A percentile compares a stretch with the other conserved stretches of the same genome.
phyloP scores from a whole-genome alignment of 2,888 invertebrate genomes.

The Polydrusus pterygomalis region DNA sequence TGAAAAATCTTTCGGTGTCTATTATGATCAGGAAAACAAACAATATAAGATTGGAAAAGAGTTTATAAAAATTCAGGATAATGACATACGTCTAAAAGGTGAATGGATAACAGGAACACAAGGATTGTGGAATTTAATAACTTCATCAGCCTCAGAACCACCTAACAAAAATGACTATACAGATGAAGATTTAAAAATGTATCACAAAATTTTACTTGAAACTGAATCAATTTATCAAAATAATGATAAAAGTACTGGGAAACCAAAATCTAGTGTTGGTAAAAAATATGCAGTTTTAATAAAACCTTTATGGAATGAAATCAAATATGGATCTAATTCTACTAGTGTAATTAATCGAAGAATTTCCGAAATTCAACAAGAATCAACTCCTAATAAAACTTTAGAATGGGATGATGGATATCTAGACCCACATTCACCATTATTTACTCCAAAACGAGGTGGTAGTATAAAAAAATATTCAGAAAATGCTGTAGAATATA shows the following conservation, averaged over 20 bases:
- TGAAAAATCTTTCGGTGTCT: not conserved
- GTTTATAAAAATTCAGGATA: not conserved
- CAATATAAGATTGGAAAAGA: not conserved
- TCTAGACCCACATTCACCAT: not conserved
- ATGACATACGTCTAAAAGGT: not conserved
- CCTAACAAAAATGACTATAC: no score
- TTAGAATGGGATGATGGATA: not conserved
- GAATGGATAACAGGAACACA: not conserved
- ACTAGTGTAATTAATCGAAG: no score
- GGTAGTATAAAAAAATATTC: not conserved
- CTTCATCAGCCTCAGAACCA: no score
- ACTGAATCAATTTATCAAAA: not conserved
- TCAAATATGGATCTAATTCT: not conserved
- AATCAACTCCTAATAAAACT: not conserved
- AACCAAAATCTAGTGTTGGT: not conserved
- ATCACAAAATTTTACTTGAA: no score
- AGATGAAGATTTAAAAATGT: no score
- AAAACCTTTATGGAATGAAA: not conserved
- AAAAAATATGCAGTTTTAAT: not conserved
- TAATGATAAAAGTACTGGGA: not conserved
- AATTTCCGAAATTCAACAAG: not conserved
- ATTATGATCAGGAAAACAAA: not conserved
- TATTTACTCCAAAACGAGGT: not conserved
- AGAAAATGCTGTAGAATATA: not conserved
- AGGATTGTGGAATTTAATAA: no score